Base-by-base conservation (phyloP, 2,888 invertebrate genomes). In the Temnothorax ravouxi region DNA sequence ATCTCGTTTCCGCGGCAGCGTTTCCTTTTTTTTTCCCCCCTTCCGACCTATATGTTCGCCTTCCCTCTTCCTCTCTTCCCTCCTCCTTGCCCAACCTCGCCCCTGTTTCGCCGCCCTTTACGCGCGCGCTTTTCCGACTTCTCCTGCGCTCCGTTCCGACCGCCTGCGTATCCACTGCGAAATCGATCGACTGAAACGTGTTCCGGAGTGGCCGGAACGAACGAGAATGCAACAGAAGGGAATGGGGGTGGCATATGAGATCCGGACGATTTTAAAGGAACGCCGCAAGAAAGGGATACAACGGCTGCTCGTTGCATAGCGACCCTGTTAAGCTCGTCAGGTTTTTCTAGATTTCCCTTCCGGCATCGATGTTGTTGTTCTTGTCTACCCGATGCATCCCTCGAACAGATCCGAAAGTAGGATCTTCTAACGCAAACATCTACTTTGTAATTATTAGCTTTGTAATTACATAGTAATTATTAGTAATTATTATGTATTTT, bases 181-280 rank as follows among this genome's bases (percentile, higher is more conserved):
- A 90, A 90, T 90, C 90, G 90, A 90, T 90, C 91, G 91, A 90
- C 87, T 83, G 87, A 89, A 90, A 89, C 88, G 84, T 71, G 71
- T 88, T 86, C 84, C 76, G 84, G 83, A 83, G 84, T 64, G 82
- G 75, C 80, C 82, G 86, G 87, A 75, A 90, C 85, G 90, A 88
- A 80, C 47, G 86, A 77, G 77, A 83, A 87, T 81, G 84, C 81
- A 85, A 62, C 71, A 74, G 84, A 84, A 56, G 47, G 52, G 50
- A 62, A 71, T 38, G 74, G 29, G 41, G 69, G 15, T 61, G 50
- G 62, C 56, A 62, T 62, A 59, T 66, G 80, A 38, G 61, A 83
- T 67, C 50, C 77, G 61, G 56, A n/a, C 84, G 87, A 84, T 88
- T n/a, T 86, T 88, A 85, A 87, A 82, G 77, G 64, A 84, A 87